phyloP scores from a whole-genome alignment of 2,797 vertebrate species.

The Intellagama lesueurii region DNA sequence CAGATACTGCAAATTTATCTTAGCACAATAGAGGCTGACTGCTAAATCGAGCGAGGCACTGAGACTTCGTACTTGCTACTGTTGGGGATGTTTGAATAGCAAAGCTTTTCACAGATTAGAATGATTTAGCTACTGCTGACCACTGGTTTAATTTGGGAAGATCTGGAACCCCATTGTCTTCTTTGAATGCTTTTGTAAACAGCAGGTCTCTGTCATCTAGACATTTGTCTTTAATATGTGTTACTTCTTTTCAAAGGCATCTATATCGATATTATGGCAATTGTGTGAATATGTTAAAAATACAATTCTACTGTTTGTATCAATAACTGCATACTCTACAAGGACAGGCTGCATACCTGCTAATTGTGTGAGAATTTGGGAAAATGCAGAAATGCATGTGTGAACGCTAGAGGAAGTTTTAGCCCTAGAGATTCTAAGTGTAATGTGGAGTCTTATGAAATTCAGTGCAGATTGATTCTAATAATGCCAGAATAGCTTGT shows the following conservation, averaged over 20 bases:
- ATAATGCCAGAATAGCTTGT: constrained; percentile 75
- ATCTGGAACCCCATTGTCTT: constrained; percentile 62
- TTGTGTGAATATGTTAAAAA: constrained; percentile 36
- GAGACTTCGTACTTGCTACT: constrained; percentile 28
- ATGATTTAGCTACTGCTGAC: constrained; percentile 38
- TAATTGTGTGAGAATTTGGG: constrained; percentile 61
- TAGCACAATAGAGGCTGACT: constrained; percentile 22
- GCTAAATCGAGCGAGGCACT: constrained; percentile 37
- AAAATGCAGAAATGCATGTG: constrained; percentile 41
- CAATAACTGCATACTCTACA: constrained; percentile 55
- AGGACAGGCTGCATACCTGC: constrained; percentile 50
- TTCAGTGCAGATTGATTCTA: constrained; percentile 65
- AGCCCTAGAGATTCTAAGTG: constrained; percentile 62
- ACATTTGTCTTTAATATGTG: constrained; percentile 62
- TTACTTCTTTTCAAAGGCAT: constrained; percentile 53
- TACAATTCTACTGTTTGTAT: constrained; percentile 51
- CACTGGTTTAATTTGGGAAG: constrained; percentile 43
- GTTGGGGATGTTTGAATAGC: constrained; percentile 3
- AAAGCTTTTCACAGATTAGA: constrained; percentile 43
- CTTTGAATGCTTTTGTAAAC: constrained; percentile 66
- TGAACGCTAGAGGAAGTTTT: constrained; percentile 61
- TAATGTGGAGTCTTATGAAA: constrained; percentile 46
- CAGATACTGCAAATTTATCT: constrained; percentile 52
- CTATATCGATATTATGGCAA: constrained; percentile 42
- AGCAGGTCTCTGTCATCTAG: constrained; percentile 7